phyloP scores from a whole-genome alignment of 2,888 invertebrate genomes.

The Uloborus plumipes region DNA sequence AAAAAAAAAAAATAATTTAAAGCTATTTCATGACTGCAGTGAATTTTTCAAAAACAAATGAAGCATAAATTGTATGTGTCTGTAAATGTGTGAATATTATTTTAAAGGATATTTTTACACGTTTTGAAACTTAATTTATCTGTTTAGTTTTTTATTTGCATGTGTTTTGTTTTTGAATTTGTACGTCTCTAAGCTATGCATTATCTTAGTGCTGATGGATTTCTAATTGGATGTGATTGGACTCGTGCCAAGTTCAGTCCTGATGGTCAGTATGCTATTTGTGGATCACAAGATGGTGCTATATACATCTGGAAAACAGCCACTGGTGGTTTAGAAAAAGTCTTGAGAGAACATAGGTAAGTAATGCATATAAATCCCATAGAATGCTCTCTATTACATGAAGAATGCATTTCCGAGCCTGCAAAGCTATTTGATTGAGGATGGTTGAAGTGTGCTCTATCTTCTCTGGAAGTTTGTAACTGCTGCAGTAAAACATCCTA shows the following conservation, averaged over 20 bases:
- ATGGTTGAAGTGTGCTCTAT: neutral
- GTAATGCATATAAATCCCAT: constrained; percentile 14
- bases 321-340: constrained; percentile 81
- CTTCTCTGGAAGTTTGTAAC: neutral
- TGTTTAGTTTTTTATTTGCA: too few relatives aligned
- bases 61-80: too few relatives aligned
- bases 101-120: too few relatives aligned
- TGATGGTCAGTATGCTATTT: constrained; percentile 88
- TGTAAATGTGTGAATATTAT: too few relatives aligned
- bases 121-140: too few relatives aligned
- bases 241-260: constrained; percentile 92
- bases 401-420: too few relatives aligned
- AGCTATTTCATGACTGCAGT: neutral
- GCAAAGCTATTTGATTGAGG: too few relatives aligned
- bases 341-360: constrained; percentile 79
- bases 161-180: too few relatives aligned
- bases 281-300: constrained; percentile 92
- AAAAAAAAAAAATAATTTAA: neutral
- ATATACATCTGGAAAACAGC: constrained; percentile 92
- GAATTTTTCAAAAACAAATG: neutral
- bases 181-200: too few relatives aligned
- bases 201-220: constrained; percentile 85
- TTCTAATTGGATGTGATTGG: constrained; percentile 96
- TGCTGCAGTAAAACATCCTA: too few relatives aligned
- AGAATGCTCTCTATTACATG: too few relatives aligned